Evolutionary conservation across 1,140 invertebrate genomes (phyloP).

Genomic region (Spodoptera litura): DNA sequence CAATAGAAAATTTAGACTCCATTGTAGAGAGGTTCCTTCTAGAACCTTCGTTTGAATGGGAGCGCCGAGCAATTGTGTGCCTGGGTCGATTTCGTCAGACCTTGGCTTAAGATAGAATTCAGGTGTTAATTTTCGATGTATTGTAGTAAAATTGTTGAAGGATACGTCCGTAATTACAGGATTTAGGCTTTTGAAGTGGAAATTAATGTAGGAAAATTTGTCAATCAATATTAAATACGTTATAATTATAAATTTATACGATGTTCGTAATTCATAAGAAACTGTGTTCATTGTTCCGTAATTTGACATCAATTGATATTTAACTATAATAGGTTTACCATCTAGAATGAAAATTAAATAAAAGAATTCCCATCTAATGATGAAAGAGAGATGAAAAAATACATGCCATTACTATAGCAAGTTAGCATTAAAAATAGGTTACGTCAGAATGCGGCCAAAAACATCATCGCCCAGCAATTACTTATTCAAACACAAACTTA

Average conservation of each 20-base stretch:
- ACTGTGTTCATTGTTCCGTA: too few species aligned
- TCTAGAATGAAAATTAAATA: too few species aligned
- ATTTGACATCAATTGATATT: too few species aligned
- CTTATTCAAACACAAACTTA: constrained; percentile 42
- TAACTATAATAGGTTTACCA: too few species aligned
- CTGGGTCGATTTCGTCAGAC: constrained; percentile 12
- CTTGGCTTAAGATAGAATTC: constrained; percentile 20
- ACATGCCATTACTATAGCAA: too few species aligned
- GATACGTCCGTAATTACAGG: not conserved
- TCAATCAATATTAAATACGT: too few species aligned
- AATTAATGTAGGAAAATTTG: not conserved
- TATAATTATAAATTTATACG: too few species aligned
- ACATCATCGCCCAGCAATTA: constrained; percentile 36
- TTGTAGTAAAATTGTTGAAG: constrained; percentile 9
- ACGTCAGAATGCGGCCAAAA: constrained; percentile 11
- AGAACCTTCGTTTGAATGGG: constrained; percentile 24
- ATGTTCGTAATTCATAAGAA: too few species aligned
- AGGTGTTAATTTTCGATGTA: constrained; percentile 34
- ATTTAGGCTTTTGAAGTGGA: too few species aligned
- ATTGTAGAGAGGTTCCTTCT: constrained; percentile 21
- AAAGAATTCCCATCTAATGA: too few species aligned
- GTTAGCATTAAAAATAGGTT: not conserved
- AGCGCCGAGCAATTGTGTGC: constrained; percentile 15
- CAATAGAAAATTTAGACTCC: constrained; percentile 37
- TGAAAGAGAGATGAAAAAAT: too few species aligned